phyloP scores from a whole-genome alignment of 1,140 invertebrate species.

The Proales similis region DNA sequence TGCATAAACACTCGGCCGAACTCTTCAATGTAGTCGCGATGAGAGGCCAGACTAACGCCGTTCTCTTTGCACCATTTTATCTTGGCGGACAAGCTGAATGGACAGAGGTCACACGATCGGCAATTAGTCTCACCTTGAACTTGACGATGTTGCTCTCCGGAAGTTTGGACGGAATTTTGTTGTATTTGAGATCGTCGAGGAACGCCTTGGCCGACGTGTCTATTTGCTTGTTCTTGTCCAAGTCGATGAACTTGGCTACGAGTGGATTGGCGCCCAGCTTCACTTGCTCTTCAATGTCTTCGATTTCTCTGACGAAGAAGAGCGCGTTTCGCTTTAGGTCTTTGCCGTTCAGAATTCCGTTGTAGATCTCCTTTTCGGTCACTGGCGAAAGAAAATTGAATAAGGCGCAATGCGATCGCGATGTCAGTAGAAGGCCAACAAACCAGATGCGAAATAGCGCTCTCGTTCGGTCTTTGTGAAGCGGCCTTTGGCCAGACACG shows the following conservation, averaged over 20 bases:
- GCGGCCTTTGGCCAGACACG: slow-evolving; percentile 13
- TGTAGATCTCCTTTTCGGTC: slow-evolving; percentile 34
- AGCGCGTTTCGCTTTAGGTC: background rate
- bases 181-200: slow-evolving; percentile 37
- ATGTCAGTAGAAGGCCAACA: background rate
- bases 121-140: slow-evolving; percentile 36
- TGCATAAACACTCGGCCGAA: slow-evolving; percentile 20
- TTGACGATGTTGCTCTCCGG: slow-evolving; percentile 27
- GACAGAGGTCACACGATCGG: slow-evolving; percentile 63
- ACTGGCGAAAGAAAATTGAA: background rate
- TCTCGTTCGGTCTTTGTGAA: background rate
- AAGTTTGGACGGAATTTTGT: slow-evolving; percentile 19
- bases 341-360: slow-evolving; percentile 25
- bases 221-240: background rate
- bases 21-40: slow-evolving; percentile 21
- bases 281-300: slow-evolving; percentile 9
- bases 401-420: background rate
- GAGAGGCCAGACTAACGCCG: background rate
- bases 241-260: slow-evolving; percentile 57
- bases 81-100: background rate
- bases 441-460: slow-evolving; percentile 9
- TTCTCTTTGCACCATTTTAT: slow-evolving; percentile 2
- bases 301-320: slow-evolving; percentile 31
- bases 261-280: slow-evolving; percentile 1
- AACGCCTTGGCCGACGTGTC: background rate